Conservation (phyloP, 1,140 invertebrate genomes). For the Ladona fulva region DNA sequence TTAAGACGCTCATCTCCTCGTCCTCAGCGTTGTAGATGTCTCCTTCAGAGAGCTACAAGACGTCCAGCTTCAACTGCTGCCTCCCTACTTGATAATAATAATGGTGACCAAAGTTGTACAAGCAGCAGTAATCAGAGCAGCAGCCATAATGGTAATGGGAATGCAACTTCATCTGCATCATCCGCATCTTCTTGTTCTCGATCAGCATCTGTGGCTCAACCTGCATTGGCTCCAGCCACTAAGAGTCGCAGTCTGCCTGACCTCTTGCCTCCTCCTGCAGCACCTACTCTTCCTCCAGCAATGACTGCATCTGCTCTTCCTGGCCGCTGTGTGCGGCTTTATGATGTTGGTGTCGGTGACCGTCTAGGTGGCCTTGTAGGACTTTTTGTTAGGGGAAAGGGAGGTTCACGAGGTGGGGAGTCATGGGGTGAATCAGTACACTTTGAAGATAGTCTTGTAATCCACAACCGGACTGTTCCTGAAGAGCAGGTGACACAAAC, state of each 20-base stretch:
- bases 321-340: conserved; percentile 47
- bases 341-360: conserved; percentile 39
- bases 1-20: conserved; percentile 39
- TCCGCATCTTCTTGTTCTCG: not conserved
- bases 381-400: not conserved
- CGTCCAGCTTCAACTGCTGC: not conserved
- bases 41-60: not conserved
- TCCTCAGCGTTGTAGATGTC: not conserved
- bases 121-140: conserved; percentile 56
- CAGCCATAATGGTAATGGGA: conserved; percentile 29
- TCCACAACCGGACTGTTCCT: not conserved
- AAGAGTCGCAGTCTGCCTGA: conserved; percentile 71
- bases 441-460: not conserved
- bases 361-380: not conserved
- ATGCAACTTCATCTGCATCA: not conserved
- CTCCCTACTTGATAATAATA: not conserved
- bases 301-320: conserved; percentile 25
- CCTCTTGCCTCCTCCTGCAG: conserved; percentile 37
- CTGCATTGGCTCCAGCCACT: conserved; percentile 36
- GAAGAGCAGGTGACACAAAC: not conserved
- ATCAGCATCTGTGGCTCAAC: not conserved
- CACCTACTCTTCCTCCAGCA: conserved; percentile 20
- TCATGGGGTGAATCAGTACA: not conserved
- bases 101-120: not conserved
- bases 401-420: not conserved